Percentiles rank a stretch among this genome's conserved stretches.
Evolutionary conservation across 1,140 invertebrate species (phyloP).

Genomic region (Ceratosolen solmsi): DNA sequence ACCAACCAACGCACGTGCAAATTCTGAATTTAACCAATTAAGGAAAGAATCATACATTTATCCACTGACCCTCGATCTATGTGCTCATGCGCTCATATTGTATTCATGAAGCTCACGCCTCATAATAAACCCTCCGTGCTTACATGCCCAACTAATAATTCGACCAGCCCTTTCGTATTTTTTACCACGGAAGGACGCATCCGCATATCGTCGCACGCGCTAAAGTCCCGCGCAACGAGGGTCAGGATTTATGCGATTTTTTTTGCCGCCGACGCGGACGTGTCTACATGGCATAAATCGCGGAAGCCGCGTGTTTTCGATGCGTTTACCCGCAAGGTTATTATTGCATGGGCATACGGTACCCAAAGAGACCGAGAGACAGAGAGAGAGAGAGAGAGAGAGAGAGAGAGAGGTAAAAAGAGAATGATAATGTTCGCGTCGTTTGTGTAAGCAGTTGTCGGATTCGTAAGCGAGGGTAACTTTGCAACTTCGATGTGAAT

Average conservation of each 20-base stretch:
- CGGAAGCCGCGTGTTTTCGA: slow-evolving; percentile 12
- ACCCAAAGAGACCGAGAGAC: no score
- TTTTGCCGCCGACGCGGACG: slow-evolving; percentile 9
- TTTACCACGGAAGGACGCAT: background rate
- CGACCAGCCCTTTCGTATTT: background rate
- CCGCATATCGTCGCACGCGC: slow-evolving; percentile 1
- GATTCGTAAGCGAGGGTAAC: background rate
- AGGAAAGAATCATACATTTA: background rate
- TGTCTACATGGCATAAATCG: slow-evolving; percentile 40
- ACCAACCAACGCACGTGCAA: slow-evolving; percentile 58
- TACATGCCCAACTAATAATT: slow-evolving; percentile 6
- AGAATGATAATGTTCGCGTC: background rate
- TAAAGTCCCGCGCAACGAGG: slow-evolving; percentile 13
- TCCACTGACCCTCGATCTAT: background rate
- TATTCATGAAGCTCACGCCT: slow-evolving; percentile 34
- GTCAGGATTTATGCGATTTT: slow-evolving; percentile 37
- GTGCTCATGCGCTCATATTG: background rate
- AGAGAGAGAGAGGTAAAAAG: background rate
- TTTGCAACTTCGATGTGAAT: background rate
- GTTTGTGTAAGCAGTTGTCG: background rate
- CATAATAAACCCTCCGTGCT: slow-evolving; percentile 32
- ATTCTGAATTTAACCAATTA: slow-evolving; percentile 56
- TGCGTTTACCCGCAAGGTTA: slow-evolving; percentile 23
- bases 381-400: background rate
- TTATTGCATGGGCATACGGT: background rate